phyloP scores from a whole-genome alignment of 1,140 invertebrate species.

The Melipona quadrifasciata region DNA sequence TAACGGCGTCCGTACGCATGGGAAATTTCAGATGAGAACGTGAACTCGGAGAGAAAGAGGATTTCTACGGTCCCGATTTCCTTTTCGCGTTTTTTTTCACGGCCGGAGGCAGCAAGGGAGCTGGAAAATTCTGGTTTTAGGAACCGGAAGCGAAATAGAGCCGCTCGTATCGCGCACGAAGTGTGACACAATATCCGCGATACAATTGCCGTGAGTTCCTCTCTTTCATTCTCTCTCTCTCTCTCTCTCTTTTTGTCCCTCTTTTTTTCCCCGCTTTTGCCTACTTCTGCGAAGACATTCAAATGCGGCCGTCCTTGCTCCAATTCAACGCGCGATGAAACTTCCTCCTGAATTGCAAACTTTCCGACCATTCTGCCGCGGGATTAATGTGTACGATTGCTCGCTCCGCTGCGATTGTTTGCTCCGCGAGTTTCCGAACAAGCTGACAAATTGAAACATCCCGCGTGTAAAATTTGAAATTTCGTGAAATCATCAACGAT shows the following conservation, averaged over 20 bases:
- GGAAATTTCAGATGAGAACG: background rate
- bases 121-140: background rate
- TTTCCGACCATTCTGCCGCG: background rate
- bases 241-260: background rate
- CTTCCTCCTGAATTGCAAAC: constrained; percentile 25
- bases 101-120: background rate
- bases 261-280: background rate
- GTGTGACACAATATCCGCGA: constrained; percentile 14
- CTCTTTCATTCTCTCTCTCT: background rate
- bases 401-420: constrained; percentile 5
- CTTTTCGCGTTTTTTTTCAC: background rate
- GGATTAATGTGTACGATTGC: constrained; percentile 36
- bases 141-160: constrained; percentile 23
- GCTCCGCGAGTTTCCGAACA: background rate
- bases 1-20: background rate
- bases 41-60: background rate
- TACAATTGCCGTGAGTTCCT: constrained; percentile 6
- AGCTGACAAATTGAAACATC: too few relatives aligned
- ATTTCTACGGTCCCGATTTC: background rate
- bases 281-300: background rate
- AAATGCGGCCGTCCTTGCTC: constrained; percentile 37
- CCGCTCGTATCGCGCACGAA: background rate
- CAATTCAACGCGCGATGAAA: constrained; percentile 21
- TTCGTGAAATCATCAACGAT: too few relatives aligned
- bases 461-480: too few relatives aligned